These are phyloP conservation scores for Paratrypauchen microcephalus DNA, from an alignment of 2,797 vertebrate genomes.

Conservation along the genomic window DNA sequence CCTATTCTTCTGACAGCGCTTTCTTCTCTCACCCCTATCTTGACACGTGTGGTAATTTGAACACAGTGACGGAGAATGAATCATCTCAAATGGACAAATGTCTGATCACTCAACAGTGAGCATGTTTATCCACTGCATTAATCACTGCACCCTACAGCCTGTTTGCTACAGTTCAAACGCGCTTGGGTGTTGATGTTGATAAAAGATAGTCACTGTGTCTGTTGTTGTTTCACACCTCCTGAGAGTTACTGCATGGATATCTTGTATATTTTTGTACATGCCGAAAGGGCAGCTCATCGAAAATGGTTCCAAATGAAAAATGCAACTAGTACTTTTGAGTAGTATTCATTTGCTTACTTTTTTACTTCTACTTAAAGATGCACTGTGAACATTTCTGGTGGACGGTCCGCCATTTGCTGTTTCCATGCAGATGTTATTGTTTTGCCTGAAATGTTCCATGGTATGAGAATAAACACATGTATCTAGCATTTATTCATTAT, in stretches of 20 bases:
- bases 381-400: too few species aligned
- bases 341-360: too few species aligned
- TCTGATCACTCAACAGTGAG: slow-evolving; percentile 2
- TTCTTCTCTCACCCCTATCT: background rate
- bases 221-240: slow-evolving; percentile 1
- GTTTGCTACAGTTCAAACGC: slow-evolving; percentile 15
- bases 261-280: background rate
- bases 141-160: slow-evolving; percentile 11
- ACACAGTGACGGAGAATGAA: background rate
- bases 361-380: too few species aligned
- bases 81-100: slow-evolving; percentile 23
- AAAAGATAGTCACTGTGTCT: background rate
- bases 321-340: too few species aligned
- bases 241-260: background rate
- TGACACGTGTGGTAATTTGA: slow-evolving; percentile 6
- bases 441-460: too few species aligned
- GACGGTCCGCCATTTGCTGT: too few species aligned
- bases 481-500: too few species aligned
- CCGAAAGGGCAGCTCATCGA: too few species aligned
- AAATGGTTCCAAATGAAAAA: too few species aligned
- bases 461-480: too few species aligned
- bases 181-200: slow-evolving; percentile 2
- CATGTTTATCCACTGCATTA: slow-evolving; percentile 24
- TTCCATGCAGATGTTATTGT: too few species aligned
- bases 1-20: background rate